Percentiles rank a stretch among this genome's conserved stretches.
phyloP scores from a whole-genome alignment of 2,888 invertebrate genomes.

The Scaptomyza parva region DNA sequence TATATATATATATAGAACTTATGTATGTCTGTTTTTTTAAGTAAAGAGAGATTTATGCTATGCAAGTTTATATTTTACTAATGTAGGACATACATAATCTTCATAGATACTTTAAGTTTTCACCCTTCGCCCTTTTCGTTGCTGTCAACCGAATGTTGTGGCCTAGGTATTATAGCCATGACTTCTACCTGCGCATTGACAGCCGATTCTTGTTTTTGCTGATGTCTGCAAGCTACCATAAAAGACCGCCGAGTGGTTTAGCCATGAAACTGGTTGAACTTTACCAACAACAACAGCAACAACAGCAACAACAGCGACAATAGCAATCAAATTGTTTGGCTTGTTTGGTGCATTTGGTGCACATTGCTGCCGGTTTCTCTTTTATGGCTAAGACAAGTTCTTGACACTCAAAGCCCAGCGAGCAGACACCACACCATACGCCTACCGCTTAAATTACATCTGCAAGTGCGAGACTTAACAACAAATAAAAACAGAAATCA shows the following conservation, averaged over 20 bases:
- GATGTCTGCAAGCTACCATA: slow-evolving; percentile 77
- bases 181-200: slow-evolving; percentile 67
- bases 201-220: slow-evolving; percentile 63
- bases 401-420: slow-evolving; percentile 75
- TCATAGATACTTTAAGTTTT: not conserved
- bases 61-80: not conserved
- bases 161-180: slow-evolving; percentile 57
- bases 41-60: too few relatives aligned
- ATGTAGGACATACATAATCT: not conserved
- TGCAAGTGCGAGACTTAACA: slow-evolving; percentile 24
- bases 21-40: too few relatives aligned
- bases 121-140: slow-evolving; percentile 20
- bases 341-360: slow-evolving; percentile 72
- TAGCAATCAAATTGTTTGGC: slow-evolving; percentile 41
- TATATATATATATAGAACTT: too few relatives aligned
- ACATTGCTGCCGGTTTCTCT: slow-evolving; percentile 78
- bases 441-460: slow-evolving; percentile 40
- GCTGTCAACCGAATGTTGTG: slow-evolving; percentile 20
- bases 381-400: slow-evolving; percentile 79
- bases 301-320: not conserved
- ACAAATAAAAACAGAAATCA: slow-evolving; percentile 7
- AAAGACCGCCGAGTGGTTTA: slow-evolving; percentile 49
- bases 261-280: slow-evolving; percentile 64
- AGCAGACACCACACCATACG: slow-evolving; percentile 46
- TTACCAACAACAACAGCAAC: slow-evolving; percentile 26